Percentiles rank a stretch among this genome's conserved stretches.
Evolutionary conservation across 2,113 vertebrate species (phyloP).

Genomic region (Gambusia holbrooki): DNA sequence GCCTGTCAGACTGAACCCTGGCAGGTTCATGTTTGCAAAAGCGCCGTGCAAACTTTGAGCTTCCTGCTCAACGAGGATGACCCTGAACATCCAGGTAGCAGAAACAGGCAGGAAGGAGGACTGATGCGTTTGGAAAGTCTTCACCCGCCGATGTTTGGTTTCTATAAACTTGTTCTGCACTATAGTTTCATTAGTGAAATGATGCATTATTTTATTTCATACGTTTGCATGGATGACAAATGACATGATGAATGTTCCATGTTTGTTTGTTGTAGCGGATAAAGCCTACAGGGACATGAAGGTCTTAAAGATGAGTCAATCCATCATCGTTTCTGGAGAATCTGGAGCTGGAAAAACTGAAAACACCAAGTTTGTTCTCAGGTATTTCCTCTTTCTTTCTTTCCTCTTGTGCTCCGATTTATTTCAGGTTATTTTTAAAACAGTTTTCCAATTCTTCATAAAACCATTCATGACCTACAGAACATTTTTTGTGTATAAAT

Average conservation of each 20-base stretch:
- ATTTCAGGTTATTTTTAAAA: not conserved
- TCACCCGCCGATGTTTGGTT: not conserved
- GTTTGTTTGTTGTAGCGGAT: slow-evolving; percentile 82
- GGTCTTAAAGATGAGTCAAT: slow-evolving; percentile 97
- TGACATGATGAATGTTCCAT: not conserved
- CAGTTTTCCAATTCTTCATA: not conserved
- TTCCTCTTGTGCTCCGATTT: not conserved
- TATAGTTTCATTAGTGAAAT: not conserved
- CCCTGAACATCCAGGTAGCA: not conserved
- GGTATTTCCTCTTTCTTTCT: slow-evolving; percentile 77
- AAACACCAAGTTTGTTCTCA: slow-evolving; percentile 99
- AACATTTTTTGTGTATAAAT: not conserved
- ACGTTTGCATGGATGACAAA: not conserved
- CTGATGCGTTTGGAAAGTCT: too few species aligned
- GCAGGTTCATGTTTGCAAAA: not conserved
- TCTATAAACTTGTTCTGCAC: not conserved
- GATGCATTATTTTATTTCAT: not conserved
- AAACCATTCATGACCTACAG: not conserved
- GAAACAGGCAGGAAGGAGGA: not conserved
- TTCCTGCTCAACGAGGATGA: not conserved
- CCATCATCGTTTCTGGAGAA: slow-evolving; percentile 98
- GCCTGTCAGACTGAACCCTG: not conserved
- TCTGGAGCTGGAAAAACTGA: slow-evolving; percentile 99
- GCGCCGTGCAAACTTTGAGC: not conserved
- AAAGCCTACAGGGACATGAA: slow-evolving; percentile 99